Base-by-base conservation (phyloP, 37 sponge, comb jelly and placozoan species). In the Dysidea cf. avara region DNA sequence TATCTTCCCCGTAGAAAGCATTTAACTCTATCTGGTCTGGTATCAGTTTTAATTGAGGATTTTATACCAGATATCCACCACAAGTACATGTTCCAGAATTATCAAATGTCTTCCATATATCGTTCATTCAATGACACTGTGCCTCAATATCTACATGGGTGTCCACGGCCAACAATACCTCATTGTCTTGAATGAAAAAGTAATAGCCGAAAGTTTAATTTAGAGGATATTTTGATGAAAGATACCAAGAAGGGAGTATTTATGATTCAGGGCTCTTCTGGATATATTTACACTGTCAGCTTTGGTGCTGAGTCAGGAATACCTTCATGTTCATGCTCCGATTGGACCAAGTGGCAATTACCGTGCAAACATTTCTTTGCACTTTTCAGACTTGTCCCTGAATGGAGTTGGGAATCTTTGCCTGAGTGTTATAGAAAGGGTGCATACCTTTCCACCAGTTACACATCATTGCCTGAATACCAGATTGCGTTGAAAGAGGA, bases 321-420 rank as follows among this genome's bases (percentile, higher is more conserved):
- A 21, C 69, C 69, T 20, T 48, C 31, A 14, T 68, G 69, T 46
- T 48, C 51, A 7, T 68, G 69, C 30, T 21, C 11, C 40, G 69
- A 68, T 52, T 68, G 69, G 69, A 47, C 16, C 25, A 68, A 22
- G 52, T 13, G 14, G 20, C 11, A 68, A 17, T 7, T 64, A 12
- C 66, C 66, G 17, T 64, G 66, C n/a, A 64, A 64, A 24, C 66
- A 64, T n/a, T 64, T 64, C 24, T 64, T 64, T 33, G n/a, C n/a
- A 16, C 29, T 68, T 22, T 68, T 68, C 32, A 39, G 11, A 5
- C 11, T 28, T 13, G 12, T 7, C 40, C 11, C 12, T 47, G 52
- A 11, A 24, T 68, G 69, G 69, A 24, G 51, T 25, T 68, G 69
- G 69, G 48, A 17, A 9, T 47, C 20, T 22, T 28, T 68, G 6